Evolutionary conservation across 2,113 vertebrate species (phyloP).

Genomic region (Rynchops niger): DNA sequence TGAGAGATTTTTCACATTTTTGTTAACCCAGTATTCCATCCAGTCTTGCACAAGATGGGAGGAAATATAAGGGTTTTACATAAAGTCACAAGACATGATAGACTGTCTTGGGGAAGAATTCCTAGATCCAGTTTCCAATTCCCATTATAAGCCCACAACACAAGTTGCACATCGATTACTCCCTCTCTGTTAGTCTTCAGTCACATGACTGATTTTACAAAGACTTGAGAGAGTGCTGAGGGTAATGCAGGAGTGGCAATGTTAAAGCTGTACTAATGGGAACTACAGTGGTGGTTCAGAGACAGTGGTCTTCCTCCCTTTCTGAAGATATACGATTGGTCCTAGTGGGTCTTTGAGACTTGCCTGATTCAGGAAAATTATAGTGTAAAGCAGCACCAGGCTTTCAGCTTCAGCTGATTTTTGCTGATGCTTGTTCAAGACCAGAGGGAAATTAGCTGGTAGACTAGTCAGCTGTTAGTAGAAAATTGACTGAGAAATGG

Average conservation of each 20-base stretch:
- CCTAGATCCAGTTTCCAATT: neutral
- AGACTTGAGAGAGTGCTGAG: neutral
- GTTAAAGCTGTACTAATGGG: neutral
- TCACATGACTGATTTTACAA: neutral
- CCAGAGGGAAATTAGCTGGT: conserved; percentile 43
- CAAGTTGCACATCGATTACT: neutral
- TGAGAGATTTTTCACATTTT: conserved; percentile 42
- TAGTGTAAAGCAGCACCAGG: neutral
- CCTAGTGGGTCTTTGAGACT: neutral
- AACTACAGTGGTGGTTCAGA: neutral
- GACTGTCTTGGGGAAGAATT: neutral
- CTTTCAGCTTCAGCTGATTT: conserved; percentile 25
- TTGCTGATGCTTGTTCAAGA: conserved; percentile 30
- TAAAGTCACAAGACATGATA: neutral
- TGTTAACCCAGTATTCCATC: conserved; percentile 41
- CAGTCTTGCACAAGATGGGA: neutral
- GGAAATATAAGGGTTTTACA: neutral
- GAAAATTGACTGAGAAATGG: conserved; percentile 42
- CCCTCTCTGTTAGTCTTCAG: neutral
- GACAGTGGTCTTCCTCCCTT: neutral
- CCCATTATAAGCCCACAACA: neutral
- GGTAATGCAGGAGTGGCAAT: neutral
- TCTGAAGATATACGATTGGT: neutral
- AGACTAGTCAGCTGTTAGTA: neutral
- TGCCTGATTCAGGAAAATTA: conserved; percentile 13